Evolutionary conservation across 2,888 invertebrate species (phyloP).

Genomic region (Myopa tessellatipennis): DNA sequence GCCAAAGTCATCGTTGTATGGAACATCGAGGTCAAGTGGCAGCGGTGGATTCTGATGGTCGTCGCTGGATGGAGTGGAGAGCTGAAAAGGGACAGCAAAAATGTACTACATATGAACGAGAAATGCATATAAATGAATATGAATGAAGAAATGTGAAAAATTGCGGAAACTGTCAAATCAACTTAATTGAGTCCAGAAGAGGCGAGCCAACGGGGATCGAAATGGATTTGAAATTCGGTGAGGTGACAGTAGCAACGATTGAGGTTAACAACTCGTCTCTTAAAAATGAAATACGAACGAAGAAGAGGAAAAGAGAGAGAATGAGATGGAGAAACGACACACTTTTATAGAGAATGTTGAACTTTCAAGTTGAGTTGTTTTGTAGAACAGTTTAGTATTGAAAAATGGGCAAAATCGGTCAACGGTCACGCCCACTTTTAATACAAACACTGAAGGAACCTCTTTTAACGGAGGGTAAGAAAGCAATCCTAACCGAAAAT

Average conservation of each 20-base stretch:
- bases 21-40: conserved; percentile 75
- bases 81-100: conserved; percentile 26
- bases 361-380: no score
- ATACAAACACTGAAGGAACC: no score
- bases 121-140: not conserved
- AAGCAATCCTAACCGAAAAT: no score
- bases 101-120: not conserved
- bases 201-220: not conserved
- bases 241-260: no score
- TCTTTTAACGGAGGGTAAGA: no score
- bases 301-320: not conserved
- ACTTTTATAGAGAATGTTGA: no score
- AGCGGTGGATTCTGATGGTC: conserved; percentile 72
- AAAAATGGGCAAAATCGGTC: no score
- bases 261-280: no score
- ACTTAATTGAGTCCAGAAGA: not conserved
- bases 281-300: no score
- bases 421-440: no score
- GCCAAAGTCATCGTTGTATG: conserved; percentile 74
- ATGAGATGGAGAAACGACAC: not conserved
- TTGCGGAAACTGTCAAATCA: not conserved
- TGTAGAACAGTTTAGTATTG: no score
- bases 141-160: conserved; percentile 10
- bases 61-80: conserved; percentile 46
- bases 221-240: not conserved